phyloP scores from a whole-genome alignment of 2,888 invertebrate genomes.

The Drosophila pseudotalamancana region DNA sequence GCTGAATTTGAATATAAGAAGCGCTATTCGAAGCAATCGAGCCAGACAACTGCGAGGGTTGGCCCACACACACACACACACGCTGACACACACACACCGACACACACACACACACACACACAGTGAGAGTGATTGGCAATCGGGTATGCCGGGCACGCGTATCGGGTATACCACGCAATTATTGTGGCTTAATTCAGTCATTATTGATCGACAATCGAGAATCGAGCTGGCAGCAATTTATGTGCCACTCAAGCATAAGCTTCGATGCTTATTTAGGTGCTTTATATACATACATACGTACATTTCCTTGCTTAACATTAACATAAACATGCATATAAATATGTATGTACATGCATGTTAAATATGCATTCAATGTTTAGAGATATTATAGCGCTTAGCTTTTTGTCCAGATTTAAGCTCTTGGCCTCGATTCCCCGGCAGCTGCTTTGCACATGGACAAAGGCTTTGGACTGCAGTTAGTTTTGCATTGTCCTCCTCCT shows the following conservation, averaged over 20 bases:
- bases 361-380: neutral
- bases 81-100: conserved; percentile 31
- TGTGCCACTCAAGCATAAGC: conserved; percentile 32
- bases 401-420: conserved; percentile 7
- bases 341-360: neutral
- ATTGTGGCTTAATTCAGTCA: conserved; percentile 53
- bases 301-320: neutral
- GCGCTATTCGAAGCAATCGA: conserved; percentile 38
- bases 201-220: conserved; percentile 54
- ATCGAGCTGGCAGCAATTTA: conserved; percentile 37
- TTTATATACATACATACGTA: conserved; percentile 28
- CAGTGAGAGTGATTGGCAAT: conserved; percentile 44
- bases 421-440: conserved; percentile 30
- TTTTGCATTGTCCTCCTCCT: conserved; percentile 22
- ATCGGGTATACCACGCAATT: conserved; percentile 41
- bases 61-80: conserved; percentile 21
- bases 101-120: conserved; percentile 22
- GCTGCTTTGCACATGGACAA: conserved; percentile 18
- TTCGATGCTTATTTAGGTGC: conserved; percentile 27
- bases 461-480: conserved; percentile 27
- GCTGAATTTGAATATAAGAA: conserved; percentile 40
- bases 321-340: no score
- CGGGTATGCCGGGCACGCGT: conserved; percentile 45
- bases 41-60: conserved; percentile 19
- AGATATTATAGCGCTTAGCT: conserved; percentile 3